Evolutionary conservation across 2,113 vertebrate genomes (phyloP), one percentile per base, ranked within the genome.

Genomic region (Pelusios castaneus): DNA sequence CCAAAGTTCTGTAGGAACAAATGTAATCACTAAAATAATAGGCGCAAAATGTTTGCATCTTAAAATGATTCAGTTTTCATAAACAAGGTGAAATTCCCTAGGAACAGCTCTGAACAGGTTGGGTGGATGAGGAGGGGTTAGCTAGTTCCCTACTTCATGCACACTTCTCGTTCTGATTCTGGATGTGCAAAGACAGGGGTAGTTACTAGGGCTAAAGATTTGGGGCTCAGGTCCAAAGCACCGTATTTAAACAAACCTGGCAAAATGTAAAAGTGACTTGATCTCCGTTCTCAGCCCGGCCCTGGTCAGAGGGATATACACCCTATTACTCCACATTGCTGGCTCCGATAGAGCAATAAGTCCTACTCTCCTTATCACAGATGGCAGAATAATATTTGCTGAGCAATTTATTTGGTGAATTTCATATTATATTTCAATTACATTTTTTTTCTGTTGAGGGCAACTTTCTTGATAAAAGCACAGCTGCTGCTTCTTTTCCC

Each of bases 41-140:
- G 9, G 38, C 47, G 14, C 6, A 3, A 27, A 43, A 82, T 22
- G 22, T 4, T 83, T 78, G 0, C 24, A 16, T 67, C 51, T 92
- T 31, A 76, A 34, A 87, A 56, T 80, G 41, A 54, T 6, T 10
- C 67, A 5, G 17, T 25, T 10, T 88, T 4, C 81, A 3, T 38
- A 73, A 43, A 52, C 55, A 82, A 58, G 56, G 56, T 9, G 6
- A 86, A 81, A 79, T 79, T 19, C 0, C 0, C 5, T 29, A 11
- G 79, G 70, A 1, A 47, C 29, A 80, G 4, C 34, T 8, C 6
- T 31, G 34, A 41, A 49, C 38, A 76, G 81, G 87, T 11, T 43
- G 82, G 21, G 47, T 94, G 51, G 6, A 0, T 85, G 5, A 56
- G n/a, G n/a, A 70, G 85, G 55, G 54, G n/a, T 51, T 63, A 87